Base-by-base conservation (phyloP, 2,113 vertebrate species). In the Neolamprologus longior region DNA sequence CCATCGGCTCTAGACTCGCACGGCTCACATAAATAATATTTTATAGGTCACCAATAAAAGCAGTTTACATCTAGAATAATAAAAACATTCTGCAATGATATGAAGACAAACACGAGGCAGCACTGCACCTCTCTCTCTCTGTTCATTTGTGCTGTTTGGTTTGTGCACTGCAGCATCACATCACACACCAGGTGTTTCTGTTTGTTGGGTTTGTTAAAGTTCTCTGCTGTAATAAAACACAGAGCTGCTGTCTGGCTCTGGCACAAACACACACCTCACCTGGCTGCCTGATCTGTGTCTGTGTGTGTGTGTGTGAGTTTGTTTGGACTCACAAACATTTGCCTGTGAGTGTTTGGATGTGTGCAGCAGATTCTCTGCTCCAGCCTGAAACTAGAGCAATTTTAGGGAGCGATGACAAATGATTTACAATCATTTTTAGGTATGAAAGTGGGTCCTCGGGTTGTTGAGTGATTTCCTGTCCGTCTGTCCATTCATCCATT, bases 121-220 rank as follows among this genome's bases (percentile, higher is more conserved):
- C 26, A 19, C 24, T 12, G 83, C 73, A 7, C 37, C 81, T 31
- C 68, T 7, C 53, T n/a, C 24, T 21, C 63, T 53, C 37, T 50
- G 33, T 63, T 81, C 12, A 7, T 11, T 73, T 40, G 58, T 84
- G 78, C 35, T 91, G 91, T 91, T 93, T 88, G 80, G 71, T 90
- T 88, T 93, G 89, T 80, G 88, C 78, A 54, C 88, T 89, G 91
- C 89, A 71, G 89, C 82, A 17, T 86, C 86, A 71, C 89, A 81
- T 82, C 86, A 85, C 92, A 88, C 86, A 86, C 86, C 90, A 92
- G 88, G 87, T 90, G 92, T 89, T 90, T 88, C 86, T 92, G 88
- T 93, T 92, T 93, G 91, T 87, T 90, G 88, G 57, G 86, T 84
- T 83, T 89, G 90, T 91, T 93, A 88, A 93, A 90, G 81, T 87